Conservation (phyloP, 1,140 invertebrate genomes). For the Apis dorsata region DNA sequence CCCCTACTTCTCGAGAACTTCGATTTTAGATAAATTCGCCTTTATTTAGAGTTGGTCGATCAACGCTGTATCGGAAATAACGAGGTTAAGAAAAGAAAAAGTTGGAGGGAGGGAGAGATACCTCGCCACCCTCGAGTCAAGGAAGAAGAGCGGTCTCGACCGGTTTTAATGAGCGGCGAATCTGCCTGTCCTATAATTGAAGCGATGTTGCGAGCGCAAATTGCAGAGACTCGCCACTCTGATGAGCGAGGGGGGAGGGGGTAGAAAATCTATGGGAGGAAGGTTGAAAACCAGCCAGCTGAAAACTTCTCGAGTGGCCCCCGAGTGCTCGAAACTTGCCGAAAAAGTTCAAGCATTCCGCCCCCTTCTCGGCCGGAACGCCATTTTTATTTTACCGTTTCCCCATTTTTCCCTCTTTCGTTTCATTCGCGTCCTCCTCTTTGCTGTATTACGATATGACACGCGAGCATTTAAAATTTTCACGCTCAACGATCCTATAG, state of each 20-base stretch:
- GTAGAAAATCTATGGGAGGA: conserved; percentile 1
- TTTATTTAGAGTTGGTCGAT: conserved; percentile 33
- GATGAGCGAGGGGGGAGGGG: conserved; percentile 11
- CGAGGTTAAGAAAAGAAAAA: conserved; percentile 57
- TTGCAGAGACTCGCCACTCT: conserved; percentile 47
- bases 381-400: conserved; percentile 26
- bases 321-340: conserved; percentile 50
- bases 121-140: neutral
- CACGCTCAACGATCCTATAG: too few relatives aligned
- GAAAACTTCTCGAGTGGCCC: conserved; percentile 59
- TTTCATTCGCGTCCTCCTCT: neutral
- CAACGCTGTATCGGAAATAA: conserved; percentile 48
- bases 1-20: conserved; percentile 11
- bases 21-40: conserved; percentile 42
- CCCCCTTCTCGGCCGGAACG: conserved; percentile 8
- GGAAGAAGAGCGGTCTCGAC: conserved; percentile 8
- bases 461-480: too few relatives aligned
- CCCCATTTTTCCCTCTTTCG: too few relatives aligned
- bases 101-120: neutral
- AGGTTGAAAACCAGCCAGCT: conserved; percentile 51
- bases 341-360: conserved; percentile 53
- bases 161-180: conserved; percentile 63
- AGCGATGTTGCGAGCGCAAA: conserved; percentile 60
- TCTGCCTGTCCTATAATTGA: conserved; percentile 62
- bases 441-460: neutral